Conservation (phyloP, 1,140 invertebrate species). For the Coelopa frigida region DNA sequence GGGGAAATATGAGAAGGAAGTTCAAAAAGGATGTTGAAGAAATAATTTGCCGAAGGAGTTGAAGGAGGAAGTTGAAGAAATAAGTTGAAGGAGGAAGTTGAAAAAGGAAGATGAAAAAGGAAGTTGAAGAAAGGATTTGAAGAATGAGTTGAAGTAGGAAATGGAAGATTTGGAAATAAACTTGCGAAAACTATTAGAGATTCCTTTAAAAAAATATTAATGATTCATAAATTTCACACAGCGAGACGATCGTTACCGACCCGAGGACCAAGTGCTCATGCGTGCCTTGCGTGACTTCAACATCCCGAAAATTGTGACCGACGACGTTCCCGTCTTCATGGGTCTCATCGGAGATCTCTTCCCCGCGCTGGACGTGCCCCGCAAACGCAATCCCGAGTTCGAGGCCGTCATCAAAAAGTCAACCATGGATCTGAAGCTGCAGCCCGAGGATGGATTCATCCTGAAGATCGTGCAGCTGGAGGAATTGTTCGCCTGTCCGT, state of each 20-base stretch:
- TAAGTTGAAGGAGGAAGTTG: too few species aligned
- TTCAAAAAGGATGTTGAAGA: too few species aligned
- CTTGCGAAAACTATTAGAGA: too few species aligned
- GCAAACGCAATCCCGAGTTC: constrained; percentile 75
- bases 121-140: too few species aligned
- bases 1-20: too few species aligned
- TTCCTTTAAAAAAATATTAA: neutral
- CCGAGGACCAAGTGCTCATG: constrained; percentile 74
- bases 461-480: constrained; percentile 75
- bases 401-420: constrained; percentile 72
- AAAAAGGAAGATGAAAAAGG: too few species aligned
- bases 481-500: constrained; percentile 83
- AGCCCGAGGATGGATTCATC: constrained; percentile 81
- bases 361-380: constrained; percentile 79
- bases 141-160: too few species aligned
- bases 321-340: constrained; percentile 85
- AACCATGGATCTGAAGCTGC: constrained; percentile 73
- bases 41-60: too few species aligned
- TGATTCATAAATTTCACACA: too few species aligned
- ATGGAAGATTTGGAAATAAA: too few species aligned
- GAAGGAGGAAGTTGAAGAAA: too few species aligned
- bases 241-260: constrained; percentile 59
- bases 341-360: constrained; percentile 85
- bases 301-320: constrained; percentile 85
- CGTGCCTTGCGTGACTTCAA: constrained; percentile 87